These are phyloP conservation scores for Dichetophora obliterata DNA, from an alignment of 2,888 invertebrate genomes.

Conservation along the genomic window DNA sequence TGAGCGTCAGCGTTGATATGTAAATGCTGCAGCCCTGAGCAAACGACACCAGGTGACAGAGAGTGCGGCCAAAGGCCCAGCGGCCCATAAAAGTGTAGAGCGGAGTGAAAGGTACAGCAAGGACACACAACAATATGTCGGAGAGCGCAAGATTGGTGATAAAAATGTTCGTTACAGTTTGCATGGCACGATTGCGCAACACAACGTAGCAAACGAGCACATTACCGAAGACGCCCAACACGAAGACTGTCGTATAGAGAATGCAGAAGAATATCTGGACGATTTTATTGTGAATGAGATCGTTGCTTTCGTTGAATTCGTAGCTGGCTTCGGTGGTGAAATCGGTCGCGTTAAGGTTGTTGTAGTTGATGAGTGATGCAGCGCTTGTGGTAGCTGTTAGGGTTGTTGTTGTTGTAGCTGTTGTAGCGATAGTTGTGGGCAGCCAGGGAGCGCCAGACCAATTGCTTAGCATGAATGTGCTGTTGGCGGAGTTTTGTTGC, in stretches of 20 bases:
- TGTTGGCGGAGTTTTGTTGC: too few species aligned
- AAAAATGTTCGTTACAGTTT: conserved; percentile 97
- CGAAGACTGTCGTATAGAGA: conserved; percentile 73
- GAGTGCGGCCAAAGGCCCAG: conserved; percentile 92
- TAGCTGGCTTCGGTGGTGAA: conserved; percentile 23
- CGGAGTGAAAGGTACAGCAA: conserved; percentile 97
- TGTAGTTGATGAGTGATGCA: neutral
- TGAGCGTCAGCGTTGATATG: conserved; percentile 96
- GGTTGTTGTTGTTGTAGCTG: neutral
- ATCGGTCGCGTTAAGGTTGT: neutral
- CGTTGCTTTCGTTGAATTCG: conserved; percentile 36
- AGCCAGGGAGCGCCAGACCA: neutral
- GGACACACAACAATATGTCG: conserved; percentile 91
- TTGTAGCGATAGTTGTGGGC: conserved; percentile 1
- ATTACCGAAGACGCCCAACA: conserved; percentile 91
- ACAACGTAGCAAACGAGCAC: conserved; percentile 95
- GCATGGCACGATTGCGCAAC: conserved; percentile 92
- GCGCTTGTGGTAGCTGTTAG: neutral
- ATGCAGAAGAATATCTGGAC: conserved; percentile 67
- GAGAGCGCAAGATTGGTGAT: conserved; percentile 96
- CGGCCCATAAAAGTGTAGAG: conserved; percentile 90
- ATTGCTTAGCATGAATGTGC: too few species aligned
- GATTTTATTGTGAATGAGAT: conserved; percentile 61
- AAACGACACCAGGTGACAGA: conserved; percentile 92
- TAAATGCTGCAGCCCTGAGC: conserved; percentile 97